phyloP scores from a whole-genome alignment of 2,888 invertebrate genomes.

The Drosophila buzzatii region DNA sequence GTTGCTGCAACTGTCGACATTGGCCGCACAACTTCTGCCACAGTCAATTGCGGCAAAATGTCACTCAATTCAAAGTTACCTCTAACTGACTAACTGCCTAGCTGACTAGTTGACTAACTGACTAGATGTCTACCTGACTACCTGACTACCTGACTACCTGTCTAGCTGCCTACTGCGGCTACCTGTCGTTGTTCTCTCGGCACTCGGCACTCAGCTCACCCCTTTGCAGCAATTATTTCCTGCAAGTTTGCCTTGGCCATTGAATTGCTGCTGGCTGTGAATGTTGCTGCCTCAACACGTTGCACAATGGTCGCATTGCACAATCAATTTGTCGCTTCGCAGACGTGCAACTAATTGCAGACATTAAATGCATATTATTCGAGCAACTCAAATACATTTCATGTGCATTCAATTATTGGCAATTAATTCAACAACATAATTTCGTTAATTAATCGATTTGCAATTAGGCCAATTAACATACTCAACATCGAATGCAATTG shows the following conservation, averaged over 20 bases:
- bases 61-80: conserved; percentile 75
- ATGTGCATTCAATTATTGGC: conserved; percentile 2
- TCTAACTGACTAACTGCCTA: conserved; percentile 31
- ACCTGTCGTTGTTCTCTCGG: no score
- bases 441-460: neutral
- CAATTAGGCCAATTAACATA: neutral
- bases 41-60: conserved; percentile 76
- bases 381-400: neutral
- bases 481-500: neutral
- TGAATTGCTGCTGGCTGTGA: conserved; percentile 37
- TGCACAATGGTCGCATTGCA: conserved; percentile 17
- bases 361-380: conserved; percentile 4
- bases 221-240: conserved; percentile 55
- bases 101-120: conserved; percentile 40
- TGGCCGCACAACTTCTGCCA: conserved; percentile 62
- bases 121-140: conserved; percentile 5
- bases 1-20: conserved; percentile 23
- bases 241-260: conserved; percentile 58
- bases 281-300: conserved; percentile 11
- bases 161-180: neutral
- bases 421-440: neutral
- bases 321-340: neutral
- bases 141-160: conserved; percentile 13
- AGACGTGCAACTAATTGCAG: neutral
- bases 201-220: no score